These are phyloP conservation scores for Microplitis deprimator DNA, from an alignment of 2,888 invertebrate genomes.

Conservation along the genomic window DNA sequence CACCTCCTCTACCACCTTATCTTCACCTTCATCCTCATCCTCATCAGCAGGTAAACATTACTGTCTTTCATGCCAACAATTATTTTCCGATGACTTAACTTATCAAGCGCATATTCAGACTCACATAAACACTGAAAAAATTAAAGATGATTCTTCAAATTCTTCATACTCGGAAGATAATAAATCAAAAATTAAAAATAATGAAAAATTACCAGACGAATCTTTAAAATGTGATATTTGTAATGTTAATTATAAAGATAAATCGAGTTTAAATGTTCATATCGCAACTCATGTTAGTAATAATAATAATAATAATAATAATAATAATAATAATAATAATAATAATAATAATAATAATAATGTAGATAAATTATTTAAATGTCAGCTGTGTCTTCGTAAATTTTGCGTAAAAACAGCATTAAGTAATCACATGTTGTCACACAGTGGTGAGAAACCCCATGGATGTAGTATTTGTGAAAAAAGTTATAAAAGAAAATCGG, in stretches of 20 bases:
- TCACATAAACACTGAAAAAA: constrained; percentile 45
- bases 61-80: constrained; percentile 66
- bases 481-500: constrained; percentile 67
- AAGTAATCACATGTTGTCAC: constrained; percentile 66
- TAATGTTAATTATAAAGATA: background rate
- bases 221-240: constrained; percentile 25
- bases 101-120: constrained; percentile 38
- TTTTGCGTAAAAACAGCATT: constrained; percentile 64
- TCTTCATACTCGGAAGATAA: too few species aligned
- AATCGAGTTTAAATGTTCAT: constrained; percentile 2
- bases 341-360: too few species aligned
- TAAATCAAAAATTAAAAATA: background rate
- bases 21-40: too few species aligned
- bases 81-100: constrained; percentile 47
- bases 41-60: constrained; percentile 53
- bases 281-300: background rate
- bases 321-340: too few species aligned
- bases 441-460: constrained; percentile 67
- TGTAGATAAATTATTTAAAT: constrained; percentile 61
- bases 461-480: constrained; percentile 67
- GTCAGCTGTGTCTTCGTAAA: constrained; percentile 63
- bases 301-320: too few species aligned
- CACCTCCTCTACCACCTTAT: constrained; percentile 40
- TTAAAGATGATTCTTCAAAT: constrained; percentile 30
- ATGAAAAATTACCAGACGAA: constrained; percentile 27